Conservation (phyloP, 2,113 vertebrate genomes). For the Echinops telfairi region DNA sequence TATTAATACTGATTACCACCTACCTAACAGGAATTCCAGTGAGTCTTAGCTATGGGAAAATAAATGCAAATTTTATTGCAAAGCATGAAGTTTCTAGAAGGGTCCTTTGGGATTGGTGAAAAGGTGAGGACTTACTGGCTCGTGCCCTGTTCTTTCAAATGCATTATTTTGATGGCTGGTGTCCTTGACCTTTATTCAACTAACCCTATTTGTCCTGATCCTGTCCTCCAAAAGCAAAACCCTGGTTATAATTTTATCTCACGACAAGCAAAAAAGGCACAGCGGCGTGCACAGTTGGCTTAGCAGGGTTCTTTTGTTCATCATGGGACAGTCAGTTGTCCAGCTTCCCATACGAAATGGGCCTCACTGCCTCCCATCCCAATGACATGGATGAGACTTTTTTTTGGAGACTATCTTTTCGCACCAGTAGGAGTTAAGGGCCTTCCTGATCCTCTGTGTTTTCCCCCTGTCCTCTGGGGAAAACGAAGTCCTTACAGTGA, state of each 20-base stretch:
- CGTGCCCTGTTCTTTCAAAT: not conserved
- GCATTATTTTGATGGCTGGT: conserved; percentile 35
- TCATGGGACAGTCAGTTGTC: not conserved
- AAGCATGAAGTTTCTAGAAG: conserved; percentile 26
- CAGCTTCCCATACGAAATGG: not conserved
- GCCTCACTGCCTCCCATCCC: not conserved
- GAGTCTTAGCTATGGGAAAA: conserved; percentile 34
- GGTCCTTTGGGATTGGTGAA: not conserved
- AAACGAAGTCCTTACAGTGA: conserved; percentile 12
- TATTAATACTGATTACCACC: no score
- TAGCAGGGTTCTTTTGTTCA: not conserved
- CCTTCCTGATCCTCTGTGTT: not conserved
- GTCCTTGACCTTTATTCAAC: conserved; percentile 7
- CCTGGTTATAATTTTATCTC: conserved; percentile 34
- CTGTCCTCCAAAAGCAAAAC: conserved; percentile 14
- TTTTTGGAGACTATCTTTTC: not conserved
- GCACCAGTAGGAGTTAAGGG: not conserved
- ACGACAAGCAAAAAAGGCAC: not conserved
- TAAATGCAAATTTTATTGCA: conserved; percentile 21
- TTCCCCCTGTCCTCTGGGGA: not conserved
- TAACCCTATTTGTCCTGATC: not conserved
- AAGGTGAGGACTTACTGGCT: not conserved
- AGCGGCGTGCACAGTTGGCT: not conserved
- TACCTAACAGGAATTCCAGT: conserved; percentile 35
- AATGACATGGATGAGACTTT: not conserved